Evolutionary conservation across 2,888 invertebrate genomes (phyloP).

Genomic region (Rotaria sp.): DNA sequence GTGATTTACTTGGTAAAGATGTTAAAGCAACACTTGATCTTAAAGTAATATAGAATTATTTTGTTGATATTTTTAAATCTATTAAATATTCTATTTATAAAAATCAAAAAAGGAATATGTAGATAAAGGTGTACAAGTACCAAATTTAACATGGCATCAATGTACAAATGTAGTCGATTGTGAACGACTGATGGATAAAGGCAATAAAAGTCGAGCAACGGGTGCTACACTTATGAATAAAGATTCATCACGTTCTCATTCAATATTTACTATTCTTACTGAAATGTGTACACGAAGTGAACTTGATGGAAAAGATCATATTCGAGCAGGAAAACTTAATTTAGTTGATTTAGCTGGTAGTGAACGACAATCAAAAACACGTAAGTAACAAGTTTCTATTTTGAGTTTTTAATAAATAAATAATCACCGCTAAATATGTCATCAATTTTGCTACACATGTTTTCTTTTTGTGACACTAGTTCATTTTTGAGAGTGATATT

Average conservation of each 20-base stretch:
- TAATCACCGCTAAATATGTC: too few relatives aligned
- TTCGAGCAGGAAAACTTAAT: conserved; percentile 70
- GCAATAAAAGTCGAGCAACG: conserved; percentile 71
- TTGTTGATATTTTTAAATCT: background rate
- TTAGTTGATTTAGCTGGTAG: conserved; percentile 81
- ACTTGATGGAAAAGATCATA: conserved; percentile 59
- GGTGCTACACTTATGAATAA: conserved; percentile 83
- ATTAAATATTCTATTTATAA: background rate
- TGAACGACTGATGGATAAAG: conserved; percentile 66
- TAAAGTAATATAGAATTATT: conserved; percentile 52
- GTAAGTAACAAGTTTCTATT: background rate
- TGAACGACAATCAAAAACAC: conserved; percentile 71
- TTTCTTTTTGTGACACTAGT: too few relatives aligned
- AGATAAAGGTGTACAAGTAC: conserved; percentile 64
- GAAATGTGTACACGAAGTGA: conserved; percentile 67
- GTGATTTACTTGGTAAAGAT: conserved; percentile 64
- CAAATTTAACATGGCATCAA: conserved; percentile 67
- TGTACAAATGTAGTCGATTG: conserved; percentile 74
- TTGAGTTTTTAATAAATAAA: too few relatives aligned
- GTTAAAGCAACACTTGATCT: conserved; percentile 62
- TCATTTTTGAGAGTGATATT: too few relatives aligned
- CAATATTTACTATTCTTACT: conserved; percentile 76
- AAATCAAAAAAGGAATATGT: conserved; percentile 58
- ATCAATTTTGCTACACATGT: too few relatives aligned
- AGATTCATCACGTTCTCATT: conserved; percentile 72